Percentiles rank a stretch among this genome's conserved stretches.
Conservation (phyloP, 2,888 invertebrate genomes). For the Erannis defoliaria region DNA sequence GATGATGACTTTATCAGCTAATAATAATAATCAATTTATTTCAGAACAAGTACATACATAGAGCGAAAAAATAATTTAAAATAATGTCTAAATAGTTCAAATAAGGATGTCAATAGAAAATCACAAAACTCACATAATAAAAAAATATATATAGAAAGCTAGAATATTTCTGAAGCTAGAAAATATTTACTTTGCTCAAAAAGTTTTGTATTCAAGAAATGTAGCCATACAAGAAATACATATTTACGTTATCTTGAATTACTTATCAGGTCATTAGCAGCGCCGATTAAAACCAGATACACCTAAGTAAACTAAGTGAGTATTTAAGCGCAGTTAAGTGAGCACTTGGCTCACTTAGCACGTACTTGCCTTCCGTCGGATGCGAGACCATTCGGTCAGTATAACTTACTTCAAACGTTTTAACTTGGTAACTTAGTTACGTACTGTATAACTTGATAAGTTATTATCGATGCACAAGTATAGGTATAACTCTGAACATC, state of each 20-base stretch:
- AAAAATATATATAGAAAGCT: no score
- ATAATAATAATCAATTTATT: no score
- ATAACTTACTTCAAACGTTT: conserved; percentile 26
- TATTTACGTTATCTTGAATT: background rate
- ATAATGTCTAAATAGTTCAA: no score
- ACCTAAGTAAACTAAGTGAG: conserved; percentile 28
- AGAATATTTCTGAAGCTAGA: no score
- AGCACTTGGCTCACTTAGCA: conserved; percentile 40
- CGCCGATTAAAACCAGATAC: background rate
- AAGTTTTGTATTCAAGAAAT: background rate
- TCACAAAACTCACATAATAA: no score
- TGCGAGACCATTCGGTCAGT: conserved; percentile 37
- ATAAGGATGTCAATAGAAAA: no score
- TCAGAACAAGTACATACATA: no score
- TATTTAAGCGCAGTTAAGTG: conserved; percentile 25
- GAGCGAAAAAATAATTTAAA: no score
- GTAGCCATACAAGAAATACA: background rate
- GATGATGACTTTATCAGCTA: no score
- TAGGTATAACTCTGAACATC: no score
- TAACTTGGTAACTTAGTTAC: conserved; percentile 22
- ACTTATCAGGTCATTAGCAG: conserved; percentile 1
- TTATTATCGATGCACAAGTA: background rate
- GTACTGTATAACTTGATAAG: conserved; percentile 1
- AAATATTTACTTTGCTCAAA: no score
- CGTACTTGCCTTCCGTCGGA: conserved; percentile 41